Base-by-base conservation (phyloP, 2,113 vertebrate species). In the Podarcis muralis region DNA sequence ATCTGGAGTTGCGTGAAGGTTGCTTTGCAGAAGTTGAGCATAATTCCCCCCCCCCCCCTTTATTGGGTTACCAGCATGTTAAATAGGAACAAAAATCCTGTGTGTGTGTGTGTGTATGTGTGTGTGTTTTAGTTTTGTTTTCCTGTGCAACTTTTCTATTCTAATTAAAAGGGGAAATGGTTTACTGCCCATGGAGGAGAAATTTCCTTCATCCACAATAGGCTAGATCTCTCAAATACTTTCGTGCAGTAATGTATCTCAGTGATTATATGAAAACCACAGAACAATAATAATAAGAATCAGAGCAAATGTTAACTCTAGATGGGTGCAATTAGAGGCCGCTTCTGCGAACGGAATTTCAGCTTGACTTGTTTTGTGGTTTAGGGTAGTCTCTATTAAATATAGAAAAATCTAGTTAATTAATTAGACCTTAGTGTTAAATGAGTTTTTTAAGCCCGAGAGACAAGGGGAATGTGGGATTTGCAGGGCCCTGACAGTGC, bases 371-470 rank as follows among this genome's bases (percentile, higher is more conserved):
- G 59, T 84, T 95, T 89, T 93, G 85, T 88, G 75, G 69, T 89
- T 95, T 94, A 92, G 81, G 86, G 59, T 92, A 86, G 93, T 92
- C 82, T 96, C 87, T 77, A 92, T 95, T 95, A 96, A 95, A 96
- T 94, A 95, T 95, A 93, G 93, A 82, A 95, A 96, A 96, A 95
- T 93, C 80, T 76, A 92, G 91, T 94, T 96, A 96, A 97, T 95
- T 97, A 96, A 96, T 96, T 95, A 95, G 86, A 88, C 91, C 37
- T 96, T 89, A 89, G 79, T 94, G 93, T 95, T 96, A 96, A 96
- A 95, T 95, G 94, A 96, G 92, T 90, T 94, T 95, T 95, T 93
- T 96, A 96, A 96, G 92, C 94, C 93, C 95, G 93, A 95, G 95
- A 96, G 94, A 96, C 90, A 89, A 92, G 77, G 83, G 88, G 88